Conservation (phyloP, 2,113 vertebrate genomes). For the Ibidorhyncha struthersii region DNA sequence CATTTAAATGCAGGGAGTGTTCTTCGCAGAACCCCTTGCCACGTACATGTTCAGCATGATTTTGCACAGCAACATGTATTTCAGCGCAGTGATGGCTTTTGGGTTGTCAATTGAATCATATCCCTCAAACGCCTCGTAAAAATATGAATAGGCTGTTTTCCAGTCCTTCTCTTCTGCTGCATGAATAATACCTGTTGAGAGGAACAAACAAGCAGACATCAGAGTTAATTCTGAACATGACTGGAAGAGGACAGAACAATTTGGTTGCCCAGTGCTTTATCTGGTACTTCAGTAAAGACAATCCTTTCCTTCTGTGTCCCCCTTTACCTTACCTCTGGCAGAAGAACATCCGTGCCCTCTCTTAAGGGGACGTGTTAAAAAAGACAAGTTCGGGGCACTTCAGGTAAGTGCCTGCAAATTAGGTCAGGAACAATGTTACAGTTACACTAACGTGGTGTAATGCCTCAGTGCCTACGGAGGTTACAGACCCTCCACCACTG, state of each 20-base stretch:
- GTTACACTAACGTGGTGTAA: not conserved
- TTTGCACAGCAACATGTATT: conserved; percentile 99
- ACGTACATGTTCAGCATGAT: conserved; percentile 96
- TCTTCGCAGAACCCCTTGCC: not conserved
- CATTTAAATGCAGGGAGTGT: not conserved
- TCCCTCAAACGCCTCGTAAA: conserved; percentile 97
- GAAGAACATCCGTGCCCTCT: not conserved
- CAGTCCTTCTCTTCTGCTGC: conserved; percentile 99
- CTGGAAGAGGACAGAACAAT: not conserved
- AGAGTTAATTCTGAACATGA: not conserved
- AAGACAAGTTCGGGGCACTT: not conserved
- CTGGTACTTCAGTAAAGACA: not conserved
- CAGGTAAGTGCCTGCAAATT: not conserved
- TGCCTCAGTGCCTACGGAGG: not conserved
- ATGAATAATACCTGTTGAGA: conserved; percentile 91
- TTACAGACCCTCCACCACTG: not conserved
- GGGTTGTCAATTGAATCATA: conserved; percentile 97
- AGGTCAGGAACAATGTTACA: rapidly evolving
- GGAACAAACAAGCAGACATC: not conserved
- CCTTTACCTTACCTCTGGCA: not conserved
- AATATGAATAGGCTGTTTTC: conserved; percentile 99
- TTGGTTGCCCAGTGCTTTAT: not conserved
- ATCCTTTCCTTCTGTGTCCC: not conserved
- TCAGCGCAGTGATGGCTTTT: conserved; percentile 93
- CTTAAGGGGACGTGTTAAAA: not conserved